Evolutionary conservation across 92 coral and sea anemone genomes (phyloP), one percentile per base, ranked within the genome.

Genomic region (Parazoanthus darwini): DNA sequence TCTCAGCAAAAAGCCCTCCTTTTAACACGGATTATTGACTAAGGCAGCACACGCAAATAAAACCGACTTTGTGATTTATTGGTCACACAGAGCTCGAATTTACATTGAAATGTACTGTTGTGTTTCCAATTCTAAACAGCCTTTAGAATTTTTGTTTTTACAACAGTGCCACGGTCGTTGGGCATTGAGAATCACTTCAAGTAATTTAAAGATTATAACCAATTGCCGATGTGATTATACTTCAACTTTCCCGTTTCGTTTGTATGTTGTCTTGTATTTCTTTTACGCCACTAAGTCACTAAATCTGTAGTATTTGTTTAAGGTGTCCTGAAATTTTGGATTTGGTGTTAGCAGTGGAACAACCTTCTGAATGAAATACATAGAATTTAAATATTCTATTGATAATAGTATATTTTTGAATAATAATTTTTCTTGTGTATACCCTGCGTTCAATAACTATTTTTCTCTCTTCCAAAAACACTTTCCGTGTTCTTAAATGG

Each of bases 351-450:
- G 63, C 44, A 25, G 43, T 26, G 48, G 42, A 39, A 44, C 23
- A 71, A 46, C 23, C 79, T 84, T 68, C 65, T 84, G 79, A 84
- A 84, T 84, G 44, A 46, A 84, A 22, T 68, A 48, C 43, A 48
- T 71, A 46, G 54, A 84, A 84, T 84, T 84, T 29, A 84, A 84
- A 70, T 84, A 70, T 72, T 84, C 87, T 84, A 68, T 84, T 84
- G 79, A 84, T 71, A 43, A 43, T 39, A 71, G 48, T 29, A 46
- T 71, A 39, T 46, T 84, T 84, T 71, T 84, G 87, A 84, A 84
- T 84, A 84, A 84, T 84, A 84, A 50, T 76, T 76, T 76, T 70
- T 33, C 79, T 23, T 18, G 39, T 46, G 75, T 82, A 42, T 82
- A 39, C 7, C 22, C 37, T 25, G 50, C 75, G 77, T 43, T 48